Base-by-base conservation (phyloP, 2,888 invertebrate species). In the Lochmaea crataegi region DNA sequence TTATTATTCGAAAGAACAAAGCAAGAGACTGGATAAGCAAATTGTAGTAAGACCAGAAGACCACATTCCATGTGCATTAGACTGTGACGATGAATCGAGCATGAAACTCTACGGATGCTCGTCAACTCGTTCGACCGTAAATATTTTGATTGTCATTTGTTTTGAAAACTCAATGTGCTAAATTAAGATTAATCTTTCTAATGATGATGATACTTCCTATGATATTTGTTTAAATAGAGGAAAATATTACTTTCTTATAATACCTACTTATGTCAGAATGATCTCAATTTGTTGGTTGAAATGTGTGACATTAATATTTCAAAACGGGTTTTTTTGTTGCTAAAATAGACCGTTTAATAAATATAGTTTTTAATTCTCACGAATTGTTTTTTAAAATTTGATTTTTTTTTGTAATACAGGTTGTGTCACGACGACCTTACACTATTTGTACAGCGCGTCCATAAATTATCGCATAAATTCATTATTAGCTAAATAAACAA, bases 11-110 rank as follows among this genome's bases (percentile, higher is more conserved):
- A 45, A 38, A 76, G 75, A 74, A 74, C 77, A 72, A 73, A 76
- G 79, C 79, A 79, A 76, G 72, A 75, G 73, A 78, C 74, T 75
- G 73, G 77, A 78, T 78, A 78, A 75, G 78, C 78, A 79, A 80
- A 81, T 78, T 78, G 80, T 80, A 78, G 78, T 79, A 78, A 78
- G 77, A 78, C 80, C 81, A 77, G 79, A 78, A 78, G 77, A 78
- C 80, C 82, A 77, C 83, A 84, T 84, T 83, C 83, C 82, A 70
- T 77, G 79, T 65, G 68, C 83, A 82, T 83, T 83, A 84, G 83
- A 83, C 83, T 83, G 82, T 83, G 82, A 83, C 82, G 79, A 77
- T 79, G 78, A 77, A 75, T 77, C 78, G 80, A 79, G 80, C 82
- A 81, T 82, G 79, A 83, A 82, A 77, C 77, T 75, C 64, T 61